Evolutionary conservation across 2,888 invertebrate species (phyloP), one percentile per base, ranked within the genome.

Genomic region (Ophion ellenae): DNA sequence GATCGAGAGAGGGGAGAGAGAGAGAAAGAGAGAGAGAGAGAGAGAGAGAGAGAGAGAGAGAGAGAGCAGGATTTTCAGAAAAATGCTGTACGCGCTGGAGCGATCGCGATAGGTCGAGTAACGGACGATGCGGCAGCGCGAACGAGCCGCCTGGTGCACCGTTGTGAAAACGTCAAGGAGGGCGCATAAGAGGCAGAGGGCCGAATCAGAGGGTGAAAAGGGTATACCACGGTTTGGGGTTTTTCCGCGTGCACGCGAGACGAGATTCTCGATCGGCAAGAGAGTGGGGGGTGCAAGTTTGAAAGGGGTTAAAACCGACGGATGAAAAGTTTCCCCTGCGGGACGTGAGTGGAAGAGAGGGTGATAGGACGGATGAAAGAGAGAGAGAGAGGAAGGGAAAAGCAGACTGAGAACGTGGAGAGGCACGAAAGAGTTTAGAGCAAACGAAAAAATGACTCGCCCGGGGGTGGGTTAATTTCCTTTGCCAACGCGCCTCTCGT

Each of bases 51-150:
- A 32, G 32, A 32, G 32, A 32, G 32, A 32, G 3, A 32, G 32
- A 32, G 32, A 32, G 32, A 89, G 89, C 79, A 88, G 90, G 90
- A 90, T 90, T 89, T 88, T 6, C 87, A 86, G 90, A 91, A 91
- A 92, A 91, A 91, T 91, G 91, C 90, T 89, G 89, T 89, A 87
- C 90, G 89, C 86, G 89, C 90, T 90, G 88, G 90, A 89, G 89
- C 91, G 88, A 90, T 90, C 89, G 90, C 87, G 89, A 90, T 89
- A 89, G 91, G 86, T 82, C 53, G 24, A 87, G 89, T 87, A 87
- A 88, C 87, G 90, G 88, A 74, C 78, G 85, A 84, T 85, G 57
- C 57, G 78, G 61, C 45, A 32, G 32, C 1, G 32, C 32, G 32
- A 32, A 32, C 32, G 32, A 32, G 32, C 32, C 32, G 4, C 73